phyloP scores from a whole-genome alignment of 2,888 invertebrate species.

The Ametastegia equiseti region DNA sequence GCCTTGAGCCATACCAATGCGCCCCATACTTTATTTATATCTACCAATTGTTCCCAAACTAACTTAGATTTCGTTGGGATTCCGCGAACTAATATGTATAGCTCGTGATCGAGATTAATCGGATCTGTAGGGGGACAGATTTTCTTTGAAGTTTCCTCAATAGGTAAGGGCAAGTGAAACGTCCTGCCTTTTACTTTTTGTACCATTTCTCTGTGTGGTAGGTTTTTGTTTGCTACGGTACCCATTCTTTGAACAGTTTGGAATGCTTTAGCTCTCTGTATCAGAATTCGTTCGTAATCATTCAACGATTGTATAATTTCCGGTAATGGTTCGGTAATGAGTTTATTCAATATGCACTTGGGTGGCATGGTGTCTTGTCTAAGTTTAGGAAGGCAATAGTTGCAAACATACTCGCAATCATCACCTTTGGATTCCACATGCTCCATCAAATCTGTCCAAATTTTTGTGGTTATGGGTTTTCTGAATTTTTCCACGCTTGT shows the following conservation, averaged over 20 bases:
- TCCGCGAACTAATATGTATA: slow-evolving; percentile 65
- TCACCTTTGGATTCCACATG: not conserved
- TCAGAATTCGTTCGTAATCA: slow-evolving; percentile 61
- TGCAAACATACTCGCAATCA: slow-evolving; percentile 40
- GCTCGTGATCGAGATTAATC: slow-evolving; percentile 62
- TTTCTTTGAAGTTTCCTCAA: slow-evolving; percentile 66
- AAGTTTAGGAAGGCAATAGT: slow-evolving; percentile 54
- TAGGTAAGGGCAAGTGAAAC: slow-evolving; percentile 63
- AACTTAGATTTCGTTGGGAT: slow-evolving; percentile 62
- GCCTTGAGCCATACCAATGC: no score
- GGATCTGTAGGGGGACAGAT: slow-evolving; percentile 62
- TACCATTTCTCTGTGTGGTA: slow-evolving; percentile 57
- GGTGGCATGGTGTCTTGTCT: slow-evolving; percentile 57
- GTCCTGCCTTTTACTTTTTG: slow-evolving; percentile 43
- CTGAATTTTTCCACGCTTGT: slow-evolving; percentile 44
- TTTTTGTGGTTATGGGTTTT: slow-evolving; percentile 48
- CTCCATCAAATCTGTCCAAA: slow-evolving; percentile 50
- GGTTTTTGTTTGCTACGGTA: slow-evolving; percentile 63
- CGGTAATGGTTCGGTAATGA: slow-evolving; percentile 53
- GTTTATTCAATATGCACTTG: slow-evolving; percentile 60
- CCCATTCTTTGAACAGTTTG: slow-evolving; percentile 65
- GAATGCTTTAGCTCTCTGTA: slow-evolving; percentile 68
- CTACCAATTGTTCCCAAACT: no score
- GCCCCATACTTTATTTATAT: no score
- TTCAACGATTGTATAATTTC: slow-evolving; percentile 56